Conservation (phyloP, 2,113 vertebrate genomes). For the Cyphomyrus plagiostoma region DNA sequence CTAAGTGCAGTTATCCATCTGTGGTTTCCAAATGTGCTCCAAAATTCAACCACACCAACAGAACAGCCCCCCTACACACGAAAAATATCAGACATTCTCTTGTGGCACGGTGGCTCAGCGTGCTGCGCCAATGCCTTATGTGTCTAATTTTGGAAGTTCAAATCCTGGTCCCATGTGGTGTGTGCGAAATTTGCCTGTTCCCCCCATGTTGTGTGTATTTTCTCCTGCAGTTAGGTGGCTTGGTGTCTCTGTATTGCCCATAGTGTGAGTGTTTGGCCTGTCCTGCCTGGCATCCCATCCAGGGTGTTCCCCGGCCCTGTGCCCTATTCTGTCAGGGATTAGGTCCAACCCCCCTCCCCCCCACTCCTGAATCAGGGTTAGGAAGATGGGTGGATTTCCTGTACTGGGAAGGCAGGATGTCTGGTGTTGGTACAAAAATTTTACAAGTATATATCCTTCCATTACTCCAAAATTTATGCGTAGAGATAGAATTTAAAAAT, state of each 20-base stretch:
- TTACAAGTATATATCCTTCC: neutral
- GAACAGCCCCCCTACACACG: neutral
- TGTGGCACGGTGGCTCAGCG: neutral
- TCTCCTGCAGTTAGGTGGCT: neutral
- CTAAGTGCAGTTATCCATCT: neutral
- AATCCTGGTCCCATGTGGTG: neutral
- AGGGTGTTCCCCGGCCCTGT: neutral
- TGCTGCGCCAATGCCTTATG: neutral
- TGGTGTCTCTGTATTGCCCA: neutral
- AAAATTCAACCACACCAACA: neutral
- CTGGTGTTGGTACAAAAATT: neutral
- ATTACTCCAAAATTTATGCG: neutral
- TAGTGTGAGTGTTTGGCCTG: neutral
- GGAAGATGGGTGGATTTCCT: neutral
- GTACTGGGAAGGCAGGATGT: neutral
- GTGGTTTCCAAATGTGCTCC: neutral
- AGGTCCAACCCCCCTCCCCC: neutral
- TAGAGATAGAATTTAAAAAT: neutral
- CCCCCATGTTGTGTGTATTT: neutral
- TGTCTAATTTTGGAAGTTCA: neutral
- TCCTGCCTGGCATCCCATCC: neutral
- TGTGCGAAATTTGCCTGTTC: neutral
- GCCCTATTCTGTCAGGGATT: neutral
- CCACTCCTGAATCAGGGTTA: neutral
- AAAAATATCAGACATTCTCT: neutral